Evolutionary conservation across 2,888 invertebrate genomes (phyloP), one percentile per base, ranked within the genome.

Genomic region (Eueremaeus valkanovi): DNA sequence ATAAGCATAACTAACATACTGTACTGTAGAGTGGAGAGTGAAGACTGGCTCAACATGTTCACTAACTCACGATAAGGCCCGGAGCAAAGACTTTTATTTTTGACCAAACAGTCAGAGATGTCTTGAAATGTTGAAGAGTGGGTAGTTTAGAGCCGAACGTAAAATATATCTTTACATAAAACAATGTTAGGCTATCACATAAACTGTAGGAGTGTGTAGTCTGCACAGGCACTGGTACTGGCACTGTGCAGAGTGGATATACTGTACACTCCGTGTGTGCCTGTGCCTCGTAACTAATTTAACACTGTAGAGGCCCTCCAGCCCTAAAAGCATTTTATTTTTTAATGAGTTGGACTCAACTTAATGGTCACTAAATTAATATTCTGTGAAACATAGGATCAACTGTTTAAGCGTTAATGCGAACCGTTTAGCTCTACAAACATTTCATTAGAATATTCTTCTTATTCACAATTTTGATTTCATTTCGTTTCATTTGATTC

Each of bases 171-270:
- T 66, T 66, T 66, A 45, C 70, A 70, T 70, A 70, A 70, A 70
- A 70, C 70, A 70, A 70, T 70, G 42, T 70, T 70, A n/a, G 24
- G 27, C 70, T 36, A 45, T 24, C 42, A 70, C 27, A 70, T 40
- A 66, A 66, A 66, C 66, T 66, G 66, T 66, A 66, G 66, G 66
- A 31, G 66, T 66, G 66, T 40, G n/a, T n/a, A n/a, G n/a, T n/a
- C n/a, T n/a, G n/a, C n/a, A n/a, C n/a, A n/a, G n/a, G n/a, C n/a
- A n/a, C n/a, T n/a, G n/a, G 29, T 24, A 21, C 21, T n/a, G 11
- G 42, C 18, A 45, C 1, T 45, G 24, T 11, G 13, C 58, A 27
- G 29, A 31, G 29, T 66, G 36, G 36, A 11, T 55, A 29, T 55
- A 3, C 3, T 18, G 24, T 9, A 9, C 21, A 40, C 36, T 24